Evolutionary conservation across 2,113 vertebrate genomes (phyloP), one percentile per base, ranked within the genome.

Genomic region (Erpornis zantholeuca): DNA sequence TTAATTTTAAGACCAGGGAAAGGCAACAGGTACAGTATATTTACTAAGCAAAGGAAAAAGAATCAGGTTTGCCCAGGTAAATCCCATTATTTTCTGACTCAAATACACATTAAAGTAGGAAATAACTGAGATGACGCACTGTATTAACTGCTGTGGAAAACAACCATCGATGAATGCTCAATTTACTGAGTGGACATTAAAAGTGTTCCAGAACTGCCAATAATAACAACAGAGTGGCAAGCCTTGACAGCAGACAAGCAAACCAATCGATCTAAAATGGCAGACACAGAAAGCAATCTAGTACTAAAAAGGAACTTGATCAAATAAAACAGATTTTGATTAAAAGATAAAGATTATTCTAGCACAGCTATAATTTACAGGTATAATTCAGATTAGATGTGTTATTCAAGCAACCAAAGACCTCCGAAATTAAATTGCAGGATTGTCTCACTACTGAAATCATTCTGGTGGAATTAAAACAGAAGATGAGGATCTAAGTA

Each of bases 91-190:
- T 82, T 97, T 92, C 91, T 92, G 76, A 76, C 81, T 95, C 88
- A 96, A 92, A 94, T 42, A 81, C 40, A 86, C 94, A 94, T 44
- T 92, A 88, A 83, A 89, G 35, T 33, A 93, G 92, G 88, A 98
- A 97, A 94, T 92, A 86, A 96, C 72, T 86, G 53, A 77, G 77
- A 66, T 36, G 89, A 96, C 2, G 18, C 28, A 82, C 8, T 78
- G 13, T 54, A 94, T 79, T 84, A 95, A 61, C 78, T 77, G 94
- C 94, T 91, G 88, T 44, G 79, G 60, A 71, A 83, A 94, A 92
- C 59, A 53, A 66, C 35, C 92, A 31, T 86, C 45, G 4, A 94
- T 80, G 83, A 94, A 94, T 35, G 49, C 65, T 87, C 64, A 63
- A 1, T 36, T 45, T 54, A 56, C 53, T 78, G 59, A 81, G 42